phyloP scores from a whole-genome alignment of 2,888 invertebrate species.

The Drosophila lacicola region DNA sequence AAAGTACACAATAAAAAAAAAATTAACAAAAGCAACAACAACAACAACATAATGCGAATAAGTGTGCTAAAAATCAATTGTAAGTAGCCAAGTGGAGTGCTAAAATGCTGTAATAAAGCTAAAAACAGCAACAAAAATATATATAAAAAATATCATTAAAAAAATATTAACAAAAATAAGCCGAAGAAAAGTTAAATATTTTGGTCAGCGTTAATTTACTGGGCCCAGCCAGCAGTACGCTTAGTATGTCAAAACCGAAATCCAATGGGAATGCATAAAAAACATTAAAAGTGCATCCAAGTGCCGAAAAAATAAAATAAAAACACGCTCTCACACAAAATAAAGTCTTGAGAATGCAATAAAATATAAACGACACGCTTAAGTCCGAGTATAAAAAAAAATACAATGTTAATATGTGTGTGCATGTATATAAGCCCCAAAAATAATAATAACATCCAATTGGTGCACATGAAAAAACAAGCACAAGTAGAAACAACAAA shows the following conservation, averaged over 20 bases:
- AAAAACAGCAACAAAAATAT: conserved; percentile 8
- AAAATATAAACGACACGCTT: conserved; percentile 22
- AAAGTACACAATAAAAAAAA: conserved; percentile 6
- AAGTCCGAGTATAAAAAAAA: conserved; percentile 18
- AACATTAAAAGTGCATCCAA: conserved; percentile 22
- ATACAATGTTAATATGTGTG: background rate
- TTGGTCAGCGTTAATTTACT: conserved; percentile 41
- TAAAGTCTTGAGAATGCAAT: conserved; percentile 32
- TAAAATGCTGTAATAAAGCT: conserved; percentile 18
- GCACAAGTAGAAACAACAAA: conserved; percentile 7
- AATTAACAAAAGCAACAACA: conserved; percentile 12
- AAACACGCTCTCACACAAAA: conserved; percentile 12
- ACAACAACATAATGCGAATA: conserved; percentile 23
- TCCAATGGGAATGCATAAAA: conserved; percentile 27
- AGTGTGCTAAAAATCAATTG: conserved; percentile 79
- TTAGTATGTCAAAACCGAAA: conserved; percentile 63
- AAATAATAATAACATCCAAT: conserved; percentile 25
- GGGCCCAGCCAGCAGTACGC: conserved; percentile 13
- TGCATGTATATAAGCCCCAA: background rate
- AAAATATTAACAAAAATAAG: background rate
- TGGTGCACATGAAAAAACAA: conserved; percentile 13
- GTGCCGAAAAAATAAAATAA: conserved; percentile 14
- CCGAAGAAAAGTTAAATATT: conserved; percentile 16
- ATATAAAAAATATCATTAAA: background rate
- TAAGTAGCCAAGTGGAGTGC: conserved; percentile 56